Evolutionary conservation across 2,113 vertebrate genomes (phyloP).

Genomic region (Malaclemys terrapin): DNA sequence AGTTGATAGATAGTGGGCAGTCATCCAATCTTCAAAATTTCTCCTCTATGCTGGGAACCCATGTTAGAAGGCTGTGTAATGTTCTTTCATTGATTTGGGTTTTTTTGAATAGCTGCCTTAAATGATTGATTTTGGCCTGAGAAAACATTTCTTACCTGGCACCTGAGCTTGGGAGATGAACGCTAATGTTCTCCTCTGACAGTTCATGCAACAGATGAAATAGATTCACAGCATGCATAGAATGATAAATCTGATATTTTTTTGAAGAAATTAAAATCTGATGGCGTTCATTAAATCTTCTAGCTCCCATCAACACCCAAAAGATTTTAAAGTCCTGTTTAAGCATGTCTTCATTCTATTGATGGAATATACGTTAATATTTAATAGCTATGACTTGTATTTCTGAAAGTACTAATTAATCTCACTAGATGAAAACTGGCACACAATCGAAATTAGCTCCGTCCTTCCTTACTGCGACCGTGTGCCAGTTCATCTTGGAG

Average conservation of each 20-base stretch:
- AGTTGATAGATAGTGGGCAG: slow-evolving; percentile 53
- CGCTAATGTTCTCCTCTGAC: slow-evolving; percentile 51
- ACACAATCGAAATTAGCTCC: slow-evolving; percentile 64
- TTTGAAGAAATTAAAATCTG: slow-evolving; percentile 28
- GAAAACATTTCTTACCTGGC: slow-evolving; percentile 70
- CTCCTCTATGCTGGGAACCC: neutral
- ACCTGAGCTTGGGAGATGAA: slow-evolving; percentile 62
- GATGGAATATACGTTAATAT: slow-evolving; percentile 65
- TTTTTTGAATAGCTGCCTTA: slow-evolving; percentile 48
- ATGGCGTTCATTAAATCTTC: slow-evolving; percentile 18
- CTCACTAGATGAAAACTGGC: slow-evolving; percentile 77
- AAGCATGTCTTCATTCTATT: slow-evolving; percentile 37
- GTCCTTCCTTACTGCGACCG: slow-evolving; percentile 56
- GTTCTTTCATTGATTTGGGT: slow-evolving; percentile 47
- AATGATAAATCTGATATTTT: slow-evolving; percentile 31
- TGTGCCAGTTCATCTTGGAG: slow-evolving; percentile 72
- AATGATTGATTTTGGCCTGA: slow-evolving; percentile 55
- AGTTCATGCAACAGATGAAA: slow-evolving; percentile 9
- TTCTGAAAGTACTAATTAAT: slow-evolving; percentile 80
- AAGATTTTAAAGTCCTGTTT: slow-evolving; percentile 51
- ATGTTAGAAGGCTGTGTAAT: slow-evolving; percentile 59
- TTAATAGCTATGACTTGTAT: slow-evolving; percentile 72
- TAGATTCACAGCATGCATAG: neutral
- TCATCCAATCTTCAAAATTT: slow-evolving; percentile 55
- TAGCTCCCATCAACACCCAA: neutral